A percentile compares a stretch with the other conserved stretches of the same genome.
Conservation (phyloP, 1,140 invertebrate genomes). For the Colletes latitarsis region DNA sequence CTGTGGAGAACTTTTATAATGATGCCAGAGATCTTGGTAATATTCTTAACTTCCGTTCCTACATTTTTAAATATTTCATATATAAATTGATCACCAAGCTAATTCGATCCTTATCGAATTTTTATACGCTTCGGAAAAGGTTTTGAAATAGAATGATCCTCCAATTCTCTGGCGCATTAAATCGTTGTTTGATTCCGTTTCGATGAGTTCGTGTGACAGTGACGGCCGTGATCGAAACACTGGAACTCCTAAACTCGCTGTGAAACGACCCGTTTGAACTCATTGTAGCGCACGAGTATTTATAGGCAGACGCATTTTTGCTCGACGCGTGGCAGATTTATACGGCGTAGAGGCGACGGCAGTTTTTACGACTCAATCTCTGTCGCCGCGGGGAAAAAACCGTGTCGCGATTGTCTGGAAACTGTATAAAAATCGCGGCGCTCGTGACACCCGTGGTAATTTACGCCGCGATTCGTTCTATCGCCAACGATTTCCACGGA, state of each 20-base stretch:
- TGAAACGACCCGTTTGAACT: slow-evolving; percentile 38
- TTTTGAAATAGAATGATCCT: too few species aligned
- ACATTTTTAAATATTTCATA: too few species aligned
- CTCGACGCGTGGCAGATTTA: slow-evolving; percentile 42
- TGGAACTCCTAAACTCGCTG: background rate
- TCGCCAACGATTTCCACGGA: too few species aligned
- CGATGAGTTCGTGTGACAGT: background rate
- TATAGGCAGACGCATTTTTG: slow-evolving; percentile 41
- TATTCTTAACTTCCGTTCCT: too few species aligned
- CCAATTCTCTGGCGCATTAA: too few species aligned
- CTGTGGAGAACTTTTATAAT: too few species aligned
- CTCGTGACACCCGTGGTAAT: slow-evolving; percentile 5
- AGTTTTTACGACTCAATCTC: slow-evolving; percentile 30
- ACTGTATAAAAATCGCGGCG: slow-evolving; percentile 10
- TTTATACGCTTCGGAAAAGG: too few species aligned
- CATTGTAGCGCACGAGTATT: slow-evolving; percentile 33
- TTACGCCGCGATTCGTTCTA: background rate
- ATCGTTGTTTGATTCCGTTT: background rate
- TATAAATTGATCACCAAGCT: too few species aligned
- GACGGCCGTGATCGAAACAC: background rate
- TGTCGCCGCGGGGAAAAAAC: background rate
- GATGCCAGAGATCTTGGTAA: too few species aligned
- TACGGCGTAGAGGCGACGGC: slow-evolving; percentile 23
- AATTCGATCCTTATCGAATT: too few species aligned
- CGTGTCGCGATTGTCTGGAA: background rate